phyloP scores from a whole-genome alignment of 2,888 invertebrate species.

The Microlaimidae sp. region DNA sequence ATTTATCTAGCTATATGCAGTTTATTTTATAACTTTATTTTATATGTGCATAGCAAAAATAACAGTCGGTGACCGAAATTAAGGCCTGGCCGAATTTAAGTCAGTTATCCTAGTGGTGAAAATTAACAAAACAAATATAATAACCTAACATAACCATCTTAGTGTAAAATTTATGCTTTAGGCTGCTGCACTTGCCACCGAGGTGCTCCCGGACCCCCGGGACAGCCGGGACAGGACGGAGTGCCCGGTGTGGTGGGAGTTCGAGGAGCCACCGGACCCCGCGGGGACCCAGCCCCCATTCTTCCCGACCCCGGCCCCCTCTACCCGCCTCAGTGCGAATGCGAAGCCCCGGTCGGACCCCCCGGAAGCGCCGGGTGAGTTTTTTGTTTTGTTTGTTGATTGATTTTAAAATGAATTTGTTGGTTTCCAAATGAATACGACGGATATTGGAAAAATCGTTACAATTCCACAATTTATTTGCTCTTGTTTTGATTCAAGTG shows the following conservation, averaged over 20 bases:
- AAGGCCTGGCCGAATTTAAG: neutral
- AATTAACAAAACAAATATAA: no score
- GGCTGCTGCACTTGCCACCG: constrained; percentile 27
- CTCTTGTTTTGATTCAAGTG: no score
- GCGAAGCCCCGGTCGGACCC: constrained; percentile 25
- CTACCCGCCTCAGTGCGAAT: constrained; percentile 27
- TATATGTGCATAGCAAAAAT: no score
- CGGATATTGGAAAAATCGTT: no score
- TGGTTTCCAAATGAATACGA: no score
- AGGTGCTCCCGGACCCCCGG: constrained; percentile 31
- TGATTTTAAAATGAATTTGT: no score
- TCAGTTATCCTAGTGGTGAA: no score
- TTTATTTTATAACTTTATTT: no score
- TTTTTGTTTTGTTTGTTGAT: no score
- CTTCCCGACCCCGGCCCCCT: neutral
- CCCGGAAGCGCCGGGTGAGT: constrained; percentile 6
- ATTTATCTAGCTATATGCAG: no score
- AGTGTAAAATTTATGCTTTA: neutral
- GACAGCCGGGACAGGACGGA: constrained; percentile 25
- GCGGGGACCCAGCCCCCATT: neutral
- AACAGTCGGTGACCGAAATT: neutral
- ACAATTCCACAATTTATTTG: no score
- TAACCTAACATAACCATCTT: no score
- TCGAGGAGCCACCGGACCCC: neutral
- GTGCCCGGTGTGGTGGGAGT: constrained; percentile 16